Percentiles rank a stretch among this genome's conserved stretches.
phyloP scores from a whole-genome alignment of 53 echinoderm and acorn worm species.

The Patiria pectinifera region DNA sequence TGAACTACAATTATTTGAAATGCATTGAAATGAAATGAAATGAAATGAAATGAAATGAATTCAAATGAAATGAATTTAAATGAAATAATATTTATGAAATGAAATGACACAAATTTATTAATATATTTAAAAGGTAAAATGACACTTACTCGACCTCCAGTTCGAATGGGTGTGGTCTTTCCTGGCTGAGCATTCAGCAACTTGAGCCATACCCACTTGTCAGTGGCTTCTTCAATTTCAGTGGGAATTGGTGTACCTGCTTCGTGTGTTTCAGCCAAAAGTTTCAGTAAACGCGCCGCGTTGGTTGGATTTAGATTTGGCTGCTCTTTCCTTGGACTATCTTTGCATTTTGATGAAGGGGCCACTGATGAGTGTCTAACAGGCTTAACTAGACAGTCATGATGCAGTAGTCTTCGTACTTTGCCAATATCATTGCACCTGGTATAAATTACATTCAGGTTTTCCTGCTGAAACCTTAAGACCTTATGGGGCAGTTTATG shows the following conservation, averaged over 20 bases:
- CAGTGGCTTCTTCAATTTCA: slow-evolving; percentile 43
- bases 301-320: neutral
- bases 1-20: too few species aligned
- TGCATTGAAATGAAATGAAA: too few species aligned
- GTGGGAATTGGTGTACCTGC: slow-evolving; percentile 19
- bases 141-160: slow-evolving; percentile 33
- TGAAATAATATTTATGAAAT: too few species aligned
- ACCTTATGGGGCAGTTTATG: slow-evolving; percentile 18
- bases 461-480: slow-evolving; percentile 7
- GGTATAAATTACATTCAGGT: slow-evolving; percentile 17
- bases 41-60: too few species aligned
- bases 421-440: slow-evolving; percentile 1
- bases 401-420: neutral
- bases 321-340: neutral
- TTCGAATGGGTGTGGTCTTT: slow-evolving; percentile 9
- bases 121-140: too few species aligned
- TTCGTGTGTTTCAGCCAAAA: slow-evolving; percentile 8
- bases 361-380: neutral
- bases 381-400: neutral
- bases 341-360: too few species aligned
- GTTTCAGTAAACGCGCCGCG: neutral
- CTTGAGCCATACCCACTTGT: slow-evolving; percentile 44
- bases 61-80: too few species aligned
- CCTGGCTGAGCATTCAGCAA: slow-evolving; percentile 9
- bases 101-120: too few species aligned